Evolutionary conservation across 2,888 invertebrate genomes (phyloP), one percentile per base, ranked within the genome.

Genomic region (Parnassius mnemosyne): DNA sequence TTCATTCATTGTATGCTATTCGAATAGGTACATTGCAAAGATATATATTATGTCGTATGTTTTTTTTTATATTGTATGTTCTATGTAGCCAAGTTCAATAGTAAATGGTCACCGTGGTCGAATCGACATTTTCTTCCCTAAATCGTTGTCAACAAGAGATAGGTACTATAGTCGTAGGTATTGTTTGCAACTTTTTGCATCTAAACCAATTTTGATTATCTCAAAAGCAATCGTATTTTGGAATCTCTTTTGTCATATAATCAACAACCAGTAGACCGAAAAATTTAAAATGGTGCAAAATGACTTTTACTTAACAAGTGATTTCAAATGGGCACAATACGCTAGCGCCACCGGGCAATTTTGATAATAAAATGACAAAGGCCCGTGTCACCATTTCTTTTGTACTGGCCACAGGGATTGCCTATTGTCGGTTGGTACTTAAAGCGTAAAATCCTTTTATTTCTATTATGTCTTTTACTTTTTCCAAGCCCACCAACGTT

Each of bases 341-440:
- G 71, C 84, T 85, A 91, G 90, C 90, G 90, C 90, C 90, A 89
- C 84, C 81, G 76, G 69, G 79, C 78, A 79, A 82, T 82, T 72
- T 68, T 47, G 54, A 83, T 80, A 85, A 83, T 78, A 70, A 73
- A 66, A 71, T 84, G 84, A 61, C 61, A 61, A 20, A 47, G 52
- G 87, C 88, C 86, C 86, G 44, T 61, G 61, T 61, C 61, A 61
- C 61, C 89, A 88, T 77, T 78, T 77, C 79, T 77, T 73, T 76
- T 76, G 68, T 71, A 16, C 42, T 61, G 81, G 65, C 81, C 82
- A 60, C 83, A 84, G 81, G 81, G 79, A 74, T 71, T 68, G 77
- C 68, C 74, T 82, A 83, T 77, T 75, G 72, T 72, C 78, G 80
- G 73, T 74, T 13, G 41, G 43, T 59, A 42, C 16, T 51, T 49